Evolutionary conservation across 1,140 invertebrate species (phyloP).

Genomic region (Hyphantria cunea): DNA sequence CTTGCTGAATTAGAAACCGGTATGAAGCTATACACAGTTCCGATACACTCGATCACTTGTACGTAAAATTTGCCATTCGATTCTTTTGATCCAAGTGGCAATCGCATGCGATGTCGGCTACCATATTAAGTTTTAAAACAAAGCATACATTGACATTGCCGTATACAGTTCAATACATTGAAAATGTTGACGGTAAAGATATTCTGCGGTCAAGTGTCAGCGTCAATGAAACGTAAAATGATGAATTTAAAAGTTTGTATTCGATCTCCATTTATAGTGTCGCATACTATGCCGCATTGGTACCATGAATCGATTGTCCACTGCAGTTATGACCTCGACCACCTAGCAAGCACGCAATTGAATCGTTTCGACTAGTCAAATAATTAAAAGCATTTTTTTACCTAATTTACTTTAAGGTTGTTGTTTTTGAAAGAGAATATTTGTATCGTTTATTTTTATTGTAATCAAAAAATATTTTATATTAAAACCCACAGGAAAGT

Average conservation of each 20-base stretch:
- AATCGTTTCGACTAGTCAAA: constrained; percentile 51
- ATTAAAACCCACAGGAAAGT: too few relatives aligned
- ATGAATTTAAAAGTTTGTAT: constrained; percentile 37
- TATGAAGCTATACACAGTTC: constrained; percentile 36
- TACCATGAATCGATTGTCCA: constrained; percentile 72
- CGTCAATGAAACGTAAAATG: constrained; percentile 32
- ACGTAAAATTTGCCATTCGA: constrained; percentile 40
- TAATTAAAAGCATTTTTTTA: constrained; percentile 46
- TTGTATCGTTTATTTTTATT: too few relatives aligned
- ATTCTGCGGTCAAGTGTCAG: constrained; percentile 8
- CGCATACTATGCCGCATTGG: constrained; percentile 67
- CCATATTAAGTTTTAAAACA: constrained; percentile 13
- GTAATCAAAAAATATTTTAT: too few relatives aligned
- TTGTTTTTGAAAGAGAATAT: too few relatives aligned
- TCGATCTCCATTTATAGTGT: constrained; percentile 58
- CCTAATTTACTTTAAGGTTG: too few relatives aligned
- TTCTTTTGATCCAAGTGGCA: constrained; percentile 41
- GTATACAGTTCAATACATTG: constrained; percentile 21
- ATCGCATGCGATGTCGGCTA: constrained; percentile 29
- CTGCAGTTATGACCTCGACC: constrained; percentile 67
- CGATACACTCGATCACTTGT: constrained; percentile 22
- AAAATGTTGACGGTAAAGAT: not conserved
- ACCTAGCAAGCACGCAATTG: constrained; percentile 63
- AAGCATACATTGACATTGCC: constrained; percentile 10
- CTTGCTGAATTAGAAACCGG: constrained; percentile 28